Evolutionary conservation across 2,797 vertebrate genomes (phyloP), one percentile per base, ranked within the genome.

Genomic region (Schizopygopsis pylzovi): DNA sequence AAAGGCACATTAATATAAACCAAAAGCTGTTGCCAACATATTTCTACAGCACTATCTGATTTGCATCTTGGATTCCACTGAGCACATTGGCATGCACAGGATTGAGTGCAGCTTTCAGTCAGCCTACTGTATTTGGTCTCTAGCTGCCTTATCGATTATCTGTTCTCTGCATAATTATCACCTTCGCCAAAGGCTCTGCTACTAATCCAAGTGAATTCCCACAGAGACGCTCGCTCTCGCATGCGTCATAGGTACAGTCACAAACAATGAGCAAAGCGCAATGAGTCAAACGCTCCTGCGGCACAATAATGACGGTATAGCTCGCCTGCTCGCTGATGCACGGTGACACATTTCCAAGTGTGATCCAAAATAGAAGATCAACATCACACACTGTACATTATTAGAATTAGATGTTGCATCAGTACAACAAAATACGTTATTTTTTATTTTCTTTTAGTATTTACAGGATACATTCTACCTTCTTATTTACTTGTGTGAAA

Each of bases 121-220:
- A 59, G 83, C 83, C 82, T 67, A 83, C 76, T 56, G 76, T 72
- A 79, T 87, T 87, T 70, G 81, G 61, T 87, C 76, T 84, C 54
- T 84, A 52, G 81, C 75, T 16, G 59, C 43, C 85, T 22, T 79
- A 84, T 87, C 63, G 82, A 87, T 87, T 87, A 87, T 73, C 70
- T 81, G 77, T 79, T 84, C 78, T 56, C 39, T 76, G 77, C 73
- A 84, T 87, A 83, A 84, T 79, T 84, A 87, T 76, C 72, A 77
- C 77, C 82, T 75, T 52, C 43, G 49, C 82, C 82, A 61, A 80
- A 63, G 56, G 41, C 82, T 56, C 63, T 3, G 18, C 49, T 63
- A 61, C 54, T 67, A 79, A 65, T 73, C 75, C 12, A 28, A 49
- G 56, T 75, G n/a, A 65, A 87, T 87, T 75, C 82, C 70, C 82